phyloP scores from a whole-genome alignment of 2,888 invertebrate genomes.

The Diarsia brunnea region DNA sequence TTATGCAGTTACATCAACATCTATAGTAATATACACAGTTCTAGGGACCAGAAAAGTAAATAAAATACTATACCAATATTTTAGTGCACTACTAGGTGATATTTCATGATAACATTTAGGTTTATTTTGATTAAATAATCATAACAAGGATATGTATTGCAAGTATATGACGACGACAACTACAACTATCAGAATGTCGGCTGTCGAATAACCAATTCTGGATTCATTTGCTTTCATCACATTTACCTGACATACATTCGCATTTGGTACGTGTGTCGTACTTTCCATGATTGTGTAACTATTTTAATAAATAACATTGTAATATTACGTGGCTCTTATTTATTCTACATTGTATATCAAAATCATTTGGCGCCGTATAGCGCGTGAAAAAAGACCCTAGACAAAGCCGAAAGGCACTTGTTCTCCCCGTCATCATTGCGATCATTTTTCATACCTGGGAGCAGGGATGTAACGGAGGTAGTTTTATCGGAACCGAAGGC shows the following conservation, averaged over 20 bases:
- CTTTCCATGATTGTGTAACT: not conserved
- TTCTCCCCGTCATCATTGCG: not conserved
- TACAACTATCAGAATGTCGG: not conserved
- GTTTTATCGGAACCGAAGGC: too few relatives aligned
- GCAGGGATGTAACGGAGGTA: too few relatives aligned
- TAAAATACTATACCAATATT: not conserved
- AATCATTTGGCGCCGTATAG: not conserved
- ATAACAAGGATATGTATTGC: not conserved
- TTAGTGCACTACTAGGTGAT: not conserved
- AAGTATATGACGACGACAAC: not conserved
- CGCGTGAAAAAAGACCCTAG: not conserved
- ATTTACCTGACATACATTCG: not conserved
- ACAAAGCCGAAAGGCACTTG: not conserved
- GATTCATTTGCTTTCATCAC: not conserved
- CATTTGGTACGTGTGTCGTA: not conserved
- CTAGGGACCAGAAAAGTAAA: too few relatives aligned
- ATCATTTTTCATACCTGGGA: not conserved
- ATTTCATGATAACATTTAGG: not conserved
- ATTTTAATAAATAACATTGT: not conserved
- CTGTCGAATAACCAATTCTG: constrained; percentile 4
- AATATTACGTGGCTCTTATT: not conserved
- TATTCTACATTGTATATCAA: not conserved
- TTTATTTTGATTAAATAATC: not conserved
- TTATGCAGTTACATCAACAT: not conserved
- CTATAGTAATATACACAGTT: not conserved